These are phyloP conservation scores for Lycaon pictus DNA, from an alignment of 2,113 vertebrate genomes.

Conservation along the genomic window DNA sequence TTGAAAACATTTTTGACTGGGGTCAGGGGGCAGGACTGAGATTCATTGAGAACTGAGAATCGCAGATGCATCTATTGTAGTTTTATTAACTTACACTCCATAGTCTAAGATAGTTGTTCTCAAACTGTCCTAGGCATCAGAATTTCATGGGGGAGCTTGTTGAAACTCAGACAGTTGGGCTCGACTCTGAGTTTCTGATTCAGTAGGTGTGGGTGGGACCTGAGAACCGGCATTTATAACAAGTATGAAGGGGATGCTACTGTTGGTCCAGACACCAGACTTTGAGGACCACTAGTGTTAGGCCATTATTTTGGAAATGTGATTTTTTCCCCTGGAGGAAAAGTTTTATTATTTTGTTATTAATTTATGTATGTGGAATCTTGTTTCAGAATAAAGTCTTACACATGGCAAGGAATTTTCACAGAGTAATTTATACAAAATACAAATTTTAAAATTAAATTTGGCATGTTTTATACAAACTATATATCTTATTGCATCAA, in stretches of 20 bases:
- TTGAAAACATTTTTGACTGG: not conserved
- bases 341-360: slow-evolving; percentile 11
- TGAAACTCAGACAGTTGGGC: not conserved
- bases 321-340: not conserved
- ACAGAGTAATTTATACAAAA: not conserved
- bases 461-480: not conserved
- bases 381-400: not conserved
- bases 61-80: no score
- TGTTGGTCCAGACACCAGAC: not conserved
- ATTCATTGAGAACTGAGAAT: not conserved
- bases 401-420: not conserved
- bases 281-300: not conserved
- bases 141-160: not conserved
- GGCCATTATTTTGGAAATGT: not conserved
- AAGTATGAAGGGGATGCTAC: not conserved
- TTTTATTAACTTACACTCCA: not conserved
- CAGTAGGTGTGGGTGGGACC: not conserved
- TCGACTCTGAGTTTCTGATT: not conserved
- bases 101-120: not conserved
- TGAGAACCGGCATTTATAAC: not conserved
- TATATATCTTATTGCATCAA: not conserved
- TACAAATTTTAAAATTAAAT: not conserved
- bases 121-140: not conserved
- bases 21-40: not conserved
- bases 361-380: not conserved